Base-by-base conservation (phyloP, 2,888 invertebrate genomes). In the Campoplex nolae region DNA sequence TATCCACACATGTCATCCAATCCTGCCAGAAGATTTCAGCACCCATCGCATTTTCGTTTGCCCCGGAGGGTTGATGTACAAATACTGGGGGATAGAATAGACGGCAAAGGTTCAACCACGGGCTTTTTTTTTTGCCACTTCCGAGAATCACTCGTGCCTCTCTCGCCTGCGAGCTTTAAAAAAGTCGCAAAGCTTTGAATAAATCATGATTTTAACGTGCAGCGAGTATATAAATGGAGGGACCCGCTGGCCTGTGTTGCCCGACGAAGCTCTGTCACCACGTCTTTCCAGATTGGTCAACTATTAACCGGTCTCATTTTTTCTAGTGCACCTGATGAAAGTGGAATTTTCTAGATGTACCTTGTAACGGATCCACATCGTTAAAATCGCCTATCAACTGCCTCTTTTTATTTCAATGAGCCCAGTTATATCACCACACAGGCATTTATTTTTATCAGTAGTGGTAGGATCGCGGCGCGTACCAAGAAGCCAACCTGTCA, bases 261-360 rank as follows among this genome's bases (percentile, higher is more conserved):
- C 71, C 51, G 38, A 1, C 38, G 75, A 81, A 84, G 85, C 88
- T 90, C 90, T 91, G 92, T 93, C 92, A 90, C 90, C 93, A 91
- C 91, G 88, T 92, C 90, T 91, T 92, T 90, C 91, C 89, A 91
- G 89, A 91, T 88, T 92, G 93, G 93, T 93, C 93, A 92, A 90
- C 91, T 89, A 86, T 78, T 84, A 51, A 85, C 68, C 77, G 77
- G 62, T 38, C 38, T 56, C 28, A 38, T 75, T 62, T 70, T 65
- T 73, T 77, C 51, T 70, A 13, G n/a, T 51, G 35, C 45, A 65
- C 62, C 45, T n/a, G 23, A 62, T 32, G 23, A 42, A 32, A 11
- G 58, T 6, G 7, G 16, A 35, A 16, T 32, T 6, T 35, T 35
- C 23, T 35, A n/a, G 42, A 18, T 23, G 42, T 75, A 9, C 48